Percentiles rank a stretch among this genome's conserved stretches.
phyloP scores from a whole-genome alignment of 1,140 invertebrate species.

The Aphelenchoides fujianensis region DNA sequence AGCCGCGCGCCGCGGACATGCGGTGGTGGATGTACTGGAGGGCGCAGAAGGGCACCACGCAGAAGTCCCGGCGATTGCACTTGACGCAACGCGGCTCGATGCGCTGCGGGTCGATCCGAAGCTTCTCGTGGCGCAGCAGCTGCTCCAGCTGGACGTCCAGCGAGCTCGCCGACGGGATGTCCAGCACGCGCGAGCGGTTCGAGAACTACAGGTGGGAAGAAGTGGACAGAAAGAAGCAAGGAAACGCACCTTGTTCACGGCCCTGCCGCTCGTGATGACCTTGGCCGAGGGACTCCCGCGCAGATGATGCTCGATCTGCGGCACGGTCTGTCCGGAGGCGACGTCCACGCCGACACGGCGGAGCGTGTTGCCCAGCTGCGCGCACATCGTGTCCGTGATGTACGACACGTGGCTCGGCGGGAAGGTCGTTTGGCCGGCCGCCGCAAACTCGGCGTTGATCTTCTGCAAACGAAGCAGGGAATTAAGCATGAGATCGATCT shows the following conservation, averaged over 20 bases:
- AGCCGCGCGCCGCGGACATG: too few species aligned
- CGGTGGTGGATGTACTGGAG: neutral
- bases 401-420: neutral
- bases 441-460: neutral
- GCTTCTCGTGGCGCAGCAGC: neutral
- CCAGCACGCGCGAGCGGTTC: neutral
- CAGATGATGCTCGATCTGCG: neutral
- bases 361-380: neutral
- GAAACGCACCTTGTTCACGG: neutral
- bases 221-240: too few species aligned
- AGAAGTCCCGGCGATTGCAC: neutral
- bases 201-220: neutral
- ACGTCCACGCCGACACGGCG: neutral
- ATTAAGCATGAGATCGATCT: neutral
- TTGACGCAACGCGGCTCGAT: neutral
- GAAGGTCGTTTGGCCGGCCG: neutral
- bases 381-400: neutral
- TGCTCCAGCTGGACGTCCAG: neutral
- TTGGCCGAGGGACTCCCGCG: neutral
- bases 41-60: neutral
- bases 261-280: neutral
- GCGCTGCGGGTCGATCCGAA: neutral
- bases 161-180: neutral
- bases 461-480: neutral
- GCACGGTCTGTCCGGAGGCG: neutral